Evolutionary conservation across 2,888 invertebrate species (phyloP).

Genomic region (Brachyptera risi): DNA sequence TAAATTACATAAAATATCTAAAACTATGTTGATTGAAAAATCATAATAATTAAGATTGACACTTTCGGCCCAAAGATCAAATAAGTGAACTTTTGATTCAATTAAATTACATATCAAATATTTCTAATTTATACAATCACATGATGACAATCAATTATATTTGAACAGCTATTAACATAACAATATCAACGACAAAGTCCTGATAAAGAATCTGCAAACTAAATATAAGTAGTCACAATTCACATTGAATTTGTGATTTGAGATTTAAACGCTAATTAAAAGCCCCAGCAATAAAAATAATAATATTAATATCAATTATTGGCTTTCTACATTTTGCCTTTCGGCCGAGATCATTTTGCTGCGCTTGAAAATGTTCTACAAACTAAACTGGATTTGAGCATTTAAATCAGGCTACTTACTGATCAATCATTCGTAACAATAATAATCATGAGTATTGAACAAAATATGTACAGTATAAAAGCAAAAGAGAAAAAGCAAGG

Average conservation of each 20-base stretch:
- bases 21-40: background rate
- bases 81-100: no score
- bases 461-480: no score
- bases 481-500: no score
- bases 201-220: no score
- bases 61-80: slow-evolving; percentile 22
- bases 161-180: background rate
- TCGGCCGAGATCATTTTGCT: slow-evolving; percentile 8
- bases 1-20: background rate
- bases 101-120: background rate
- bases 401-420: slow-evolving; percentile 13
- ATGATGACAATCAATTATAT: background rate
- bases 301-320: no score
- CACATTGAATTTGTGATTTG: no score
- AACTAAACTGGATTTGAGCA: slow-evolving; percentile 1
- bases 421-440: no score
- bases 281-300: no score
- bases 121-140: background rate
- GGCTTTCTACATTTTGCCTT: background rate
- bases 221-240: no score
- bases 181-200: background rate
- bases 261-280: no score
- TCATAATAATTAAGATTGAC: slow-evolving; percentile 21
- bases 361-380: slow-evolving; percentile 4
- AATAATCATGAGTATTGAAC: no score